These are phyloP conservation scores for Poecilia velifera DNA, from an alignment of 2,797 vertebrate species.

Conservation along the genomic window DNA sequence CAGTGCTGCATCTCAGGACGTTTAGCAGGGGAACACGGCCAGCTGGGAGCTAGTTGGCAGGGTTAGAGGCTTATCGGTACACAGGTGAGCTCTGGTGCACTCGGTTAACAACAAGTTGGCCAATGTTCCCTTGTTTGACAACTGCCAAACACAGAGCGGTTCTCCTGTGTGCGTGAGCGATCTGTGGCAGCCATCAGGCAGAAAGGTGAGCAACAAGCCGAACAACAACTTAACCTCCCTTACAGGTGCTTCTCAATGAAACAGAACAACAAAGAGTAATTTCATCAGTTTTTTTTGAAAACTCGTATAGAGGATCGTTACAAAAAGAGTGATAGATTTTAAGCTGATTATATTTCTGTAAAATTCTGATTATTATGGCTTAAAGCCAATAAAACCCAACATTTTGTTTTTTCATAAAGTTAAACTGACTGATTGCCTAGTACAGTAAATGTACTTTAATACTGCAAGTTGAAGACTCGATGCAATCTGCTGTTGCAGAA, in stretches of 20 bases:
- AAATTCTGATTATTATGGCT: background rate
- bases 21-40: conserved; percentile 53
- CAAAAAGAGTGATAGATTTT: background rate
- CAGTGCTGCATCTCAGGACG: conserved; percentile 46
- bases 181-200: conserved; percentile 22
- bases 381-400: background rate
- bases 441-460: background rate
- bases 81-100: conserved; percentile 79
- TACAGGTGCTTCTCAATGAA: background rate
- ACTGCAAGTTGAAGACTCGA: too few species aligned
- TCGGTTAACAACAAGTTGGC: conserved; percentile 50
- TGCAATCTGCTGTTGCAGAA: too few species aligned
- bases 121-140: conserved; percentile 54
- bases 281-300: too few species aligned
- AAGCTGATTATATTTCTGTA: background rate
- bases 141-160: conserved; percentile 34
- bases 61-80: conserved; percentile 80
- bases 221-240: conserved; percentile 38
- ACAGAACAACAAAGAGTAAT: background rate
- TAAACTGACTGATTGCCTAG: background rate
- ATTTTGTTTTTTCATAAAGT: background rate
- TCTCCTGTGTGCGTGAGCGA: conserved; percentile 14
- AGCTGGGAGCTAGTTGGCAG: conserved; percentile 54
- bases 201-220: conserved; percentile 24
- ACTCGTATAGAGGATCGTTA: background rate